These are phyloP conservation scores for Macrotis lagotis DNA, from an alignment of 2,113 vertebrate species.

Conservation along the genomic window DNA sequence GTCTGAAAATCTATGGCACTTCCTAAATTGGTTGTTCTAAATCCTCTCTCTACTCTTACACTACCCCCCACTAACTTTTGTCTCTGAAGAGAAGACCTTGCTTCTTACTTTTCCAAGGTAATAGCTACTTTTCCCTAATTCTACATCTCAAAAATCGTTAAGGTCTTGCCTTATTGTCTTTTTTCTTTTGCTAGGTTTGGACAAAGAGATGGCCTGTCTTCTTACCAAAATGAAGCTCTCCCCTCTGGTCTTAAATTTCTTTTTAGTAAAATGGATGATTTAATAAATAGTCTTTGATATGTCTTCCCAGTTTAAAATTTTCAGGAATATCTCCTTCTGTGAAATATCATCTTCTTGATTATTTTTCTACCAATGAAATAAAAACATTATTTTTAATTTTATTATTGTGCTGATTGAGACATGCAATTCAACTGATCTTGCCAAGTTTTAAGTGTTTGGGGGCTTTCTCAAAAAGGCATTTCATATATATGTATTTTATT, in stretches of 20 bases:
- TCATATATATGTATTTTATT: background rate
- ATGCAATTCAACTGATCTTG: background rate
- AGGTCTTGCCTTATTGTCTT: background rate
- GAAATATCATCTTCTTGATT: background rate
- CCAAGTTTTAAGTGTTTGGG: background rate
- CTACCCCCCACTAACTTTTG: background rate
- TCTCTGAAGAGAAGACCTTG: background rate
- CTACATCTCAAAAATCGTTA: background rate
- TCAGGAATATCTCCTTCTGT: background rate
- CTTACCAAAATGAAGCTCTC: background rate
- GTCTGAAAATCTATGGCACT: background rate
- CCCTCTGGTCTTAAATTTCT: background rate
- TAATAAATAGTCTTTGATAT: background rate
- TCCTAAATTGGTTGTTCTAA: background rate
- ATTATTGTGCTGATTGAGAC: background rate
- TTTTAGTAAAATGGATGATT: background rate
- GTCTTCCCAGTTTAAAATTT: background rate
- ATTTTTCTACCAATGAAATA: background rate
- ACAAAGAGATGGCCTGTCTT: background rate
- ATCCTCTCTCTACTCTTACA: background rate
- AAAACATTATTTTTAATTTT: background rate
- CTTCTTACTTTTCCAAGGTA: background rate
- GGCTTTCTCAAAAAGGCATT: background rate
- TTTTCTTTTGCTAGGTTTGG: background rate
- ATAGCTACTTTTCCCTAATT: background rate